Percentiles rank a stretch among this genome's conserved stretches.
Conservation (phyloP, 2,797 vertebrate genomes). For the Meda fulgida region DNA sequence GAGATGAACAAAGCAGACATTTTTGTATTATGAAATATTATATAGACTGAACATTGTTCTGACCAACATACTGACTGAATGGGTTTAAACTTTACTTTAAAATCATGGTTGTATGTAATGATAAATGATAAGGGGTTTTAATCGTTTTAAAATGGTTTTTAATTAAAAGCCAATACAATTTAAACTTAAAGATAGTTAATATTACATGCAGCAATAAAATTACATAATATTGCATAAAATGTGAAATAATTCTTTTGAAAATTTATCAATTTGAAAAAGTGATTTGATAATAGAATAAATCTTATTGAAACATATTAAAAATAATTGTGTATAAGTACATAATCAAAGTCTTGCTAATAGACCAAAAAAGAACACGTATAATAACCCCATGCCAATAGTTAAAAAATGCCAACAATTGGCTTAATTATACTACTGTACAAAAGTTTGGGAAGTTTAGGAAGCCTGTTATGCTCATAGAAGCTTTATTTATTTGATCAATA, state of each 20-base stretch:
- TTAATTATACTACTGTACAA: background rate
- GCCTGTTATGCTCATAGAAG: background rate
- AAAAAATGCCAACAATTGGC: background rate
- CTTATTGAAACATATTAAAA: background rate
- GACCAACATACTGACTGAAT: background rate
- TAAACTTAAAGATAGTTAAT: background rate
- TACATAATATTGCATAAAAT: background rate
- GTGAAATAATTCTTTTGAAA: background rate
- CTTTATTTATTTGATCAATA: too few relatives aligned
- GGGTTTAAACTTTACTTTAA: background rate
- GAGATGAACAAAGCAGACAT: constrained; percentile 1
- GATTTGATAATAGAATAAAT: background rate
- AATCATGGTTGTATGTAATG: background rate
- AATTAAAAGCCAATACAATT: background rate
- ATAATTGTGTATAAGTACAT: background rate
- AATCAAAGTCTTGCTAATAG: background rate
- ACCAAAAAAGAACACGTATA: background rate
- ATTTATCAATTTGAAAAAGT: background rate
- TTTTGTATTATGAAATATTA: background rate
- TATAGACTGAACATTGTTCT: background rate
- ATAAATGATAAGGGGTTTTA: background rate
- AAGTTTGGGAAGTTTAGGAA: background rate
- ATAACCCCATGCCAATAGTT: background rate
- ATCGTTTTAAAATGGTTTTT: background rate
- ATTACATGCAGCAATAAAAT: background rate